Conservation (phyloP, 2,888 invertebrate species). For the Trisateles emortualis region DNA sequence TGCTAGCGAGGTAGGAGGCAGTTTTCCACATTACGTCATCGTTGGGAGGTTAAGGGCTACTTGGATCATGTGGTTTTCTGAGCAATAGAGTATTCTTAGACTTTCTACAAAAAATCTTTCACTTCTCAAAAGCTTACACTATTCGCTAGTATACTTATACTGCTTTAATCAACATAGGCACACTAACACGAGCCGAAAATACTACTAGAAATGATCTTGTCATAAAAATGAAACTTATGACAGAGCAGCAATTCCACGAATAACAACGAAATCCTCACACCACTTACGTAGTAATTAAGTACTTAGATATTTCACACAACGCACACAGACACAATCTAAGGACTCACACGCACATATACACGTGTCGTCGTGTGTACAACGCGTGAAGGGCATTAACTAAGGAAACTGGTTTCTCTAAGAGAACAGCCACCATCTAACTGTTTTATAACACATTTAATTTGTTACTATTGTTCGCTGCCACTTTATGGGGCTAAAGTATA, state of each 20-base stretch:
- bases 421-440: slow-evolving; percentile 41
- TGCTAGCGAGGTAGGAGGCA: too few relatives aligned
- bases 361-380: slow-evolving; percentile 38
- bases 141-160: too few relatives aligned
- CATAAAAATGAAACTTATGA: background rate
- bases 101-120: too few relatives aligned
- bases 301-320: slow-evolving; percentile 32
- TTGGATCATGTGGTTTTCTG: too few relatives aligned
- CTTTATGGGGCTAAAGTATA: slow-evolving; percentile 3
- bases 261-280: slow-evolving; percentile 7
- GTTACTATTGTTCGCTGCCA: slow-evolving; percentile 32
- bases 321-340: slow-evolving; percentile 26
- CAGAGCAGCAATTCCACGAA: background rate
- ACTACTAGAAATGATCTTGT: too few relatives aligned
- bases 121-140: too few relatives aligned
- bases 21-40: too few relatives aligned
- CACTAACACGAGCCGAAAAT: too few relatives aligned
- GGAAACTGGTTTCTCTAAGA: slow-evolving; percentile 46
- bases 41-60: too few relatives aligned
- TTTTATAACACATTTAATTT: slow-evolving; percentile 42
- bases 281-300: slow-evolving; percentile 30
- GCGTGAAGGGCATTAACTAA: slow-evolving; percentile 52
- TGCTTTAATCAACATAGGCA: too few relatives aligned
- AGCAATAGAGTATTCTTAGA: too few relatives aligned
- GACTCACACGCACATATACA: slow-evolving; percentile 24